Evolutionary conservation across 2,888 invertebrate species (phyloP).

Genomic region (Dynastes maya): DNA sequence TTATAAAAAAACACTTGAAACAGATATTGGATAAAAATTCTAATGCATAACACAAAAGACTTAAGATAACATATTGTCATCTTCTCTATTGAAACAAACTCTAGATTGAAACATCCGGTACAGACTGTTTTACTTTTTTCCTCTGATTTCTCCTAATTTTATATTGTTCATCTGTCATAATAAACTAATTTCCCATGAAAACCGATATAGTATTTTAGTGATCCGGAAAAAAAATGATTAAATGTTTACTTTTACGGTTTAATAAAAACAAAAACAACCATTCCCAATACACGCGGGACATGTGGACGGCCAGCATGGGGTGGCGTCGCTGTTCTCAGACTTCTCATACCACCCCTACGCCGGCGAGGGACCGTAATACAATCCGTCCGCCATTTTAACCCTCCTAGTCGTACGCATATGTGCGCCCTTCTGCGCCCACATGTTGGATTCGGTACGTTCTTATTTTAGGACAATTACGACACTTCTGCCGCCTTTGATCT

Average conservation of each 20-base stretch:
- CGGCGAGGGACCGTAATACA: neutral
- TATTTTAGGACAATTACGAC: conserved; percentile 21
- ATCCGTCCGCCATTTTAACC: conserved; percentile 19
- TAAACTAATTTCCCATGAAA: conserved; percentile 37
- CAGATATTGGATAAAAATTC: no score
- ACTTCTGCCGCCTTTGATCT: conserved; percentile 41
- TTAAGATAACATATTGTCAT: no score
- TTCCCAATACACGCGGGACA: neutral
- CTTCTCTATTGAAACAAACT: no score
- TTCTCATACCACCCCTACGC: neutral
- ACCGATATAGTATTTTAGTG: conserved; percentile 33
- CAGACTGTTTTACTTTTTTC: neutral
- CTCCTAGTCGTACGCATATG: neutral
- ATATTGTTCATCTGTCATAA: conserved; percentile 6
- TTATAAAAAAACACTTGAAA: no score
- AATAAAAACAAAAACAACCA: conserved; percentile 42
- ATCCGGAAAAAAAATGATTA: conserved; percentile 32
- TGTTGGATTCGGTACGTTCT: conserved; percentile 26
- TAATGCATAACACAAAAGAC: no score
- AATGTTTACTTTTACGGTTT: conserved; percentile 42
- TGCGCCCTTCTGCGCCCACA: conserved; percentile 18
- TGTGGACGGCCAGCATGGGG: conserved; percentile 35
- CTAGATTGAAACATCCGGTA: neutral
- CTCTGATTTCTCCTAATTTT: neutral
- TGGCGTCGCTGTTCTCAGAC: conserved; percentile 24